Evolutionary conservation across 2,797 vertebrate species (phyloP), one percentile per base, ranked within the genome.

Genomic region (Vespertilio murinus): DNA sequence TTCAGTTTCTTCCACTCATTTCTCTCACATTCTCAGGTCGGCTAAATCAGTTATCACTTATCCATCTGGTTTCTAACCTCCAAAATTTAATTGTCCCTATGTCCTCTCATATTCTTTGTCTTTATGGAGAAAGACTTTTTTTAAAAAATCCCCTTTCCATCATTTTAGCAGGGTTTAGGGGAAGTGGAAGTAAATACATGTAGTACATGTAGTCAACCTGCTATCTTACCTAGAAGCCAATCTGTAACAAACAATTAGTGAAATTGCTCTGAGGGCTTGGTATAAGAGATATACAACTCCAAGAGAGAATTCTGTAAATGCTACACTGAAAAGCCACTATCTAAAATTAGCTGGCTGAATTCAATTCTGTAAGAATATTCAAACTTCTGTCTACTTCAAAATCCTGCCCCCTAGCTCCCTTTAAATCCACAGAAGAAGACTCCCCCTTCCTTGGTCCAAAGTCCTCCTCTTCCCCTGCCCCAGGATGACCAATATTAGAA

Each of bases 391-490:
- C 22, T 42, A 35, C 17, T 49, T 85, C 74, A 47, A 91, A 71
- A n/a, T 82, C 42, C 71, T 64, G 28, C 7, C 16, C 12, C 8
- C 17, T 35, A 56, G 18, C 1, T 81, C 18, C 38, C 14, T 23
- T 92, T 93, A n/a, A 95, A 74, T 6, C 17, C 67, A 83, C 42
- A 81, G 8, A 70, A 75, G 2, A 95, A 40, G n/a, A 73, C 20
- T 69, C 30, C 4, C 5, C 22, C 2, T 28, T 70, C 28, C 61
- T 20, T 73, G 12, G 3, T 74, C 64, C 38, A 70, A 81, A 91
- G 6, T 1, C 22, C 3, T 74, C 18, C 2, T 52, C 38, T 84
- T 75, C 45, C 10, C 40, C 12, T 25, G 4, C 13, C 38, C 18
- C 20, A 38, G 6, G 22, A 56, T 82, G 59, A 52, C 8, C 40